phyloP scores from a whole-genome alignment of 2,113 vertebrate genomes.

The Paramormyrops kingsleyae region DNA sequence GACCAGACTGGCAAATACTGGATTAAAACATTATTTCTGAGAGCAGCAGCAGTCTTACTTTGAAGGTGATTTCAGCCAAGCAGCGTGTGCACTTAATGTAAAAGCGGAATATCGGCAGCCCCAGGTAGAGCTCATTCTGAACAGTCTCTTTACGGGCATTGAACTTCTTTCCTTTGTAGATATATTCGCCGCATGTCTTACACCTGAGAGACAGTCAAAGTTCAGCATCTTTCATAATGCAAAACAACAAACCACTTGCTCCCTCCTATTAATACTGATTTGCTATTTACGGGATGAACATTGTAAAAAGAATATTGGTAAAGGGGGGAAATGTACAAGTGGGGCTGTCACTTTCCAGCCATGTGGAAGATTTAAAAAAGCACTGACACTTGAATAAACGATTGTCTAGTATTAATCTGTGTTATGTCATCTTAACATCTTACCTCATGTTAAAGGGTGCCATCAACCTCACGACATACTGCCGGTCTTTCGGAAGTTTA shows the following conservation, averaged over 20 bases:
- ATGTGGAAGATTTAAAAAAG: neutral
- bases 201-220: slow-evolving; percentile 56
- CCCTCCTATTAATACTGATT: neutral
- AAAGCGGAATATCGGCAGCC: slow-evolving; percentile 90
- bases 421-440: slow-evolving; percentile 15
- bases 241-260: neutral
- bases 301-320: neutral
- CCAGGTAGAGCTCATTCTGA: slow-evolving; percentile 84
- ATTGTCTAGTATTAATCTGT: neutral
- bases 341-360: neutral
- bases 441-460: slow-evolving; percentile 86
- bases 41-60: slow-evolving; percentile 55
- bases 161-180: slow-evolving; percentile 96
- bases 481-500: slow-evolving; percentile 64
- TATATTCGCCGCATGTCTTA: slow-evolving; percentile 91
- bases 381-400: neutral
- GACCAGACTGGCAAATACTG: neutral
- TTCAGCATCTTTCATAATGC: neutral
- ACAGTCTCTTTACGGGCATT: slow-evolving; percentile 94
- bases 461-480: slow-evolving; percentile 85
- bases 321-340: neutral
- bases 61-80: slow-evolving; percentile 84
- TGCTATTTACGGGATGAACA: neutral
- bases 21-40: neutral
- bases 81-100: slow-evolving; percentile 94